Evolutionary conservation across 2,113 vertebrate genomes (phyloP).

Genomic region (Alosa alosa): DNA sequence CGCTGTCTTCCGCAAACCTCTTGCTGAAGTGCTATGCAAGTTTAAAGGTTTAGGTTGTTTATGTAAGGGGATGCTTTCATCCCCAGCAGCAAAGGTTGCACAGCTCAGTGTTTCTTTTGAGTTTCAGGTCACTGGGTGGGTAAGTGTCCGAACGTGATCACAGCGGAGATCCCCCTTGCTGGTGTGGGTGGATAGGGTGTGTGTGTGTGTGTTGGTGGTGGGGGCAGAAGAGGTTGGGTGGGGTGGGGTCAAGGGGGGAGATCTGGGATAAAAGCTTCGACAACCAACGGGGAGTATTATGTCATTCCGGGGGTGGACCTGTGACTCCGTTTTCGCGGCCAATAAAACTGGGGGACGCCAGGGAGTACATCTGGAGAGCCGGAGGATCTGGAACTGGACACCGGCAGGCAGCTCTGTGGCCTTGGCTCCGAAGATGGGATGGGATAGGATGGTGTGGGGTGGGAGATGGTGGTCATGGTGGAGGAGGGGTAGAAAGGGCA

Average conservation of each 20-base stretch:
- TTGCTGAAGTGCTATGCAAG: not conserved
- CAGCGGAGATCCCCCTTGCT: not conserved
- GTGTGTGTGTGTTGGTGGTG: not conserved
- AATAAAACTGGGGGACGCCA: conserved; percentile 42
- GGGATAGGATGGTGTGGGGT: conserved; percentile 19
- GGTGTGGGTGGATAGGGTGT: conserved; percentile 12
- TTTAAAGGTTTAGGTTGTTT: not conserved
- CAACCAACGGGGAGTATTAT: conserved; percentile 59
- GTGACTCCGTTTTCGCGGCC: conserved; percentile 49
- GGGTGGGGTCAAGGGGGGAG: not conserved
- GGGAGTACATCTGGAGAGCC: conserved; percentile 67
- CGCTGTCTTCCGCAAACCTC: not conserved
- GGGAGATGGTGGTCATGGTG: conserved; percentile 11
- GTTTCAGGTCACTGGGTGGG: not conserved
- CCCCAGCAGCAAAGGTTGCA: not conserved
- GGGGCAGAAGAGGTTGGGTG: not conserved
- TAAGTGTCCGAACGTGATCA: not conserved
- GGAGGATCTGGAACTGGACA: conserved; percentile 51
- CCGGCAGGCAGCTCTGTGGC: conserved; percentile 15
- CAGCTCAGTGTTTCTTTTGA: conserved; percentile 49
- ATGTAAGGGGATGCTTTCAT: not conserved
- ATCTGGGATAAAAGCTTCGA: conserved; percentile 59
- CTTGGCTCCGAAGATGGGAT: not conserved
- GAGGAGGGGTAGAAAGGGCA: not conserved
- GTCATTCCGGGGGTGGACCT: conserved; percentile 58